These are phyloP conservation scores for Ibycter americanus DNA, from an alignment of 2,797 vertebrate genomes.

Conservation along the genomic window DNA sequence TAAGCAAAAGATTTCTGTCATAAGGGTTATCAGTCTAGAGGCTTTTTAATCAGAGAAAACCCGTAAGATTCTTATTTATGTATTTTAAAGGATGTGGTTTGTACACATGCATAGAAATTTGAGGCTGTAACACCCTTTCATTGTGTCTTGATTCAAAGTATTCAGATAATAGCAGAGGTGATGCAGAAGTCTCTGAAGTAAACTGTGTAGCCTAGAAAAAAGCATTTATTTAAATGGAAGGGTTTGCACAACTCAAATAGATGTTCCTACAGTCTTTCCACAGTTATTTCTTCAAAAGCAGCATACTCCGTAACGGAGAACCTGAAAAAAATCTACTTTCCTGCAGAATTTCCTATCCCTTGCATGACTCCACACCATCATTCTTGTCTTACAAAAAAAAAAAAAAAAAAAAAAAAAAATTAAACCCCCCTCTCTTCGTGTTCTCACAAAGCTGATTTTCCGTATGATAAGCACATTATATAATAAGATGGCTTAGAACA, in stretches of 20 bases:
- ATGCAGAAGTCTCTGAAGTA: not conserved
- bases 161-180: not conserved
- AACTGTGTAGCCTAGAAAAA: not conserved
- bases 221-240: not conserved
- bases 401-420: too few species aligned
- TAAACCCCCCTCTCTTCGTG: not conserved
- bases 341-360: not conserved
- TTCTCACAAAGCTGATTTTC: slow-evolving; percentile 10
- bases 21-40: not conserved
- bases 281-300: not conserved
- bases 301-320: not conserved
- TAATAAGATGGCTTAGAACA: not conserved
- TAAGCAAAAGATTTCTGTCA: slow-evolving; percentile 2
- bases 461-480: not conserved
- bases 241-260: not conserved
- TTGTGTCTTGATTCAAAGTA: not conserved
- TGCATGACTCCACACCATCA: not conserved
- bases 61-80: not conserved
- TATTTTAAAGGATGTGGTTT: not conserved
- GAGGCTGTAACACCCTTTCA: not conserved
- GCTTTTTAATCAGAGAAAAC: not conserved
- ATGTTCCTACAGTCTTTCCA: not conserved
- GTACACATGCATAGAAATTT: not conserved
- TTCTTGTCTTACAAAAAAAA: not conserved
- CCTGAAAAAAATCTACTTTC: not conserved